phyloP scores from a whole-genome alignment of 2,888 invertebrate genomes.

The Boloria euphrosyne region DNA sequence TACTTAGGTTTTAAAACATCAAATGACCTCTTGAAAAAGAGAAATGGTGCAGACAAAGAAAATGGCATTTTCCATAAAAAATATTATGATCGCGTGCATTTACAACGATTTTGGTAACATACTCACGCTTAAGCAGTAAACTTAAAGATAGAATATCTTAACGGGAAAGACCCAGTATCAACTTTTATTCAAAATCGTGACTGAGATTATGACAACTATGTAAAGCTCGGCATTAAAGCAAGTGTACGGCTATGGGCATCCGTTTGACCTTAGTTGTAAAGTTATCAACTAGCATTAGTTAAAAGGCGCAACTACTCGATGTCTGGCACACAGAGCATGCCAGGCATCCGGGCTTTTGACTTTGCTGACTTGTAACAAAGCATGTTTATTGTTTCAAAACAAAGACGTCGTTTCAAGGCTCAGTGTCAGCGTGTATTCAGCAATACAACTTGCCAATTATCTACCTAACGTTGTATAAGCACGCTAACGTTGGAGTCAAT shows the following conservation, averaged over 20 bases:
- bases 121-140: background rate
- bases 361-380: conserved; percentile 62
- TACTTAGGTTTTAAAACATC: too few relatives aligned
- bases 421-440: conserved; percentile 60
- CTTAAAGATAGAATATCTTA: conserved; percentile 28
- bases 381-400: conserved; percentile 74
- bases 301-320: conserved; percentile 58
- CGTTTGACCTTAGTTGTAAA: conserved; percentile 41
- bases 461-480: conserved; percentile 66
- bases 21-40: too few relatives aligned
- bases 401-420: conserved; percentile 68
- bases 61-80: too few relatives aligned
- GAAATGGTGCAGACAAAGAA: too few relatives aligned
- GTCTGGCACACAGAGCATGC: conserved; percentile 53
- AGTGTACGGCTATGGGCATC: conserved; percentile 3
- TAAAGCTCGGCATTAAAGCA: conserved; percentile 22
- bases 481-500: conserved; percentile 66
- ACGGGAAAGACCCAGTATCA: conserved; percentile 29
- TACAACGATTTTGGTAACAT: background rate
- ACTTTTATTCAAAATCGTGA: conserved; percentile 38
- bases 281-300: conserved; percentile 49
- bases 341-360: conserved; percentile 47
- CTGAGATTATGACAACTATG: conserved; percentile 42
- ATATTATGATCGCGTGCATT: too few relatives aligned
- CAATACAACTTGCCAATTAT: conserved; percentile 71